Conservation (phyloP, 2,113 vertebrate species). For the Triplophysa tibetana region DNA sequence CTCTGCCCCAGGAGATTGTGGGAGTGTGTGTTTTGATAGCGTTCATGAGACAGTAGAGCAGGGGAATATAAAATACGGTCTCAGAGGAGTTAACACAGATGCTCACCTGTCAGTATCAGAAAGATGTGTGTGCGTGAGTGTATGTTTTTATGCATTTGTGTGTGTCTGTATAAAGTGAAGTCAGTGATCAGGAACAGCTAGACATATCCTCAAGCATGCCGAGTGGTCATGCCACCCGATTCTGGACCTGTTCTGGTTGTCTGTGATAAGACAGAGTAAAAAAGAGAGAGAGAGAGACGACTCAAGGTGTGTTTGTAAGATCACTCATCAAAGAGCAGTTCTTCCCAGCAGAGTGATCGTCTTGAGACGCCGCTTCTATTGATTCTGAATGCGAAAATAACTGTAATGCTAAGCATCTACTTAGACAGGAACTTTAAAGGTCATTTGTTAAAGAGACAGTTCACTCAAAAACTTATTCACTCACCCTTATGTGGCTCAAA, state of each 20-base stretch:
- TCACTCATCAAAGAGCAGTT: background rate
- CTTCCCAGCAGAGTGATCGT: background rate
- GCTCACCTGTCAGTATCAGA: slow-evolving; percentile 42
- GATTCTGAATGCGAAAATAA: slow-evolving; percentile 22
- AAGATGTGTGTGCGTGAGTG: slow-evolving; percentile 23
- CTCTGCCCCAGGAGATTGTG: slow-evolving; percentile 66
- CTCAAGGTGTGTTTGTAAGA: background rate
- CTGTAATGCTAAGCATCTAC: background rate
- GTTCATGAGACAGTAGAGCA: slow-evolving; percentile 18
- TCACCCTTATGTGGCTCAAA: too few species aligned
- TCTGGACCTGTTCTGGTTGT: slow-evolving; percentile 66
- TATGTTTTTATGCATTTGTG: slow-evolving; percentile 47
- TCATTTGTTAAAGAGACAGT: background rate
- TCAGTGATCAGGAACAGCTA: slow-evolving; percentile 43
- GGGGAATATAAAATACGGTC: slow-evolving; percentile 16
- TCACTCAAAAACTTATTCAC: background rate
- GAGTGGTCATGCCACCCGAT: slow-evolving; percentile 62
- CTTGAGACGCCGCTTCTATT: background rate
- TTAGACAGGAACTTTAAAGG: background rate
- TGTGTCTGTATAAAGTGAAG: slow-evolving; percentile 45
- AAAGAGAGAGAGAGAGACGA: background rate
- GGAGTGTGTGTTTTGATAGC: slow-evolving; percentile 32
- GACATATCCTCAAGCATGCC: slow-evolving; percentile 60
- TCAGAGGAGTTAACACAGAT: slow-evolving; percentile 44
- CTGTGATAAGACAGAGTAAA: slow-evolving; percentile 65